A percentile compares a stretch with the other conserved stretches of the same genome.
phyloP scores from a whole-genome alignment of 1,140 invertebrate genomes.

The Acromyrmex echinatior region DNA sequence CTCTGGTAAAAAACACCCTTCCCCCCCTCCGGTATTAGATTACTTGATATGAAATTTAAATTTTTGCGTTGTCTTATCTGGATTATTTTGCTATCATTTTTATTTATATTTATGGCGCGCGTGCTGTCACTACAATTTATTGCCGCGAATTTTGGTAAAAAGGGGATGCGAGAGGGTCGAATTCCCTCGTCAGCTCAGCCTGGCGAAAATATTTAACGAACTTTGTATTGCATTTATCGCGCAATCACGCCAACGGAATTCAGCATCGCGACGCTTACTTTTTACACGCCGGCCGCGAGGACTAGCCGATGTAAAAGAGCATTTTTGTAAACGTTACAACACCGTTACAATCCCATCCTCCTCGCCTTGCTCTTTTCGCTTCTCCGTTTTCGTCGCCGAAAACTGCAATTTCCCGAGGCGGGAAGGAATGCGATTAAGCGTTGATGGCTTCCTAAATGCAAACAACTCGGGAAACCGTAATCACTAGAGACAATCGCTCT shows the following conservation, averaged over 20 bases:
- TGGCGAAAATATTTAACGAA: slow-evolving; percentile 38
- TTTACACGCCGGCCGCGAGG: slow-evolving; percentile 9
- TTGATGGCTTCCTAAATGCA: slow-evolving; percentile 87
- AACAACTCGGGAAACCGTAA: slow-evolving; percentile 83
- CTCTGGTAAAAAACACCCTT: not conserved
- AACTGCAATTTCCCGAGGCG: slow-evolving; percentile 83
- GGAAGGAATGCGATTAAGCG: slow-evolving; percentile 86
- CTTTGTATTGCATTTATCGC: slow-evolving; percentile 17
- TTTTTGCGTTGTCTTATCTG: not conserved
- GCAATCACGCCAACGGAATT: slow-evolving; percentile 50
- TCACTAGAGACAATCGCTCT: slow-evolving; percentile 78
- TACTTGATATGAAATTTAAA: not conserved
- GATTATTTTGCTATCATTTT: not conserved
- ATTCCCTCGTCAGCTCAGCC: not conserved
- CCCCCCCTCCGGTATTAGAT: too few species aligned
- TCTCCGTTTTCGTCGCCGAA: slow-evolving; percentile 48
- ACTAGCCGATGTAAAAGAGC: slow-evolving; percentile 19
- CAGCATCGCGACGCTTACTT: slow-evolving; percentile 13
- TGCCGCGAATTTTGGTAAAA: not conserved
- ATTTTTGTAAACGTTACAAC: slow-evolving; percentile 5
- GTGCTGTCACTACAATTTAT: not conserved
- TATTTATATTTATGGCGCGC: not conserved
- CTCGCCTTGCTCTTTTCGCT: not conserved
- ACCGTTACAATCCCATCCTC: not conserved
- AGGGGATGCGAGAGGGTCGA: not conserved